A percentile compares a stretch with the other conserved stretches of the same genome.
These are phyloP conservation scores for Criorhina ranunculi DNA, from an alignment of 2,888 invertebrate genomes.

Conservation along the genomic window DNA sequence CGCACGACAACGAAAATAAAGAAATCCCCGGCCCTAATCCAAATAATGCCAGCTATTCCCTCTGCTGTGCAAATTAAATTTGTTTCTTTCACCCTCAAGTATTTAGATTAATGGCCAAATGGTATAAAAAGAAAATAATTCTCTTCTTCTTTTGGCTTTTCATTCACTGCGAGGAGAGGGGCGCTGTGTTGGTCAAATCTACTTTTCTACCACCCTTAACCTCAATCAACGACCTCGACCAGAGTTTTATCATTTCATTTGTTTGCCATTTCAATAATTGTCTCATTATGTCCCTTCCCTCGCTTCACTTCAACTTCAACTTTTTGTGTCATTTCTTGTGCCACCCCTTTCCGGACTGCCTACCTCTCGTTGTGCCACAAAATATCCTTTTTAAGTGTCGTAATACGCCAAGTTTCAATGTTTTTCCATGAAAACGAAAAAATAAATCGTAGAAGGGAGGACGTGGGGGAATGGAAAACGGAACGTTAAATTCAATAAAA, in stretches of 20 bases:
- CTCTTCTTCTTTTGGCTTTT: background rate
- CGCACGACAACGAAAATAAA: slow-evolving; percentile 25
- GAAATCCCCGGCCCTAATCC: slow-evolving; percentile 46
- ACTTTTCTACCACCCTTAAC: slow-evolving; percentile 32
- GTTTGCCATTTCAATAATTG: slow-evolving; percentile 71
- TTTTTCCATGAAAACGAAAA: slow-evolving; percentile 4
- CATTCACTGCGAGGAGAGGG: background rate
- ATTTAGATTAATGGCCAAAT: slow-evolving; percentile 48
- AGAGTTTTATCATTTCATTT: slow-evolving; percentile 62
- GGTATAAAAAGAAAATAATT: slow-evolving; percentile 7
- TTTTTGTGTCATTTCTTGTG: slow-evolving; percentile 15
- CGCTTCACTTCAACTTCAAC: background rate
- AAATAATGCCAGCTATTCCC: slow-evolving; percentile 17
- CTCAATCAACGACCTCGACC: slow-evolving; percentile 33
- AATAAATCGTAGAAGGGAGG: slow-evolving; percentile 5
- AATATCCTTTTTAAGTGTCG: slow-evolving; percentile 58
- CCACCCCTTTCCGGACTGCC: background rate
- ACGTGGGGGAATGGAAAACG: slow-evolving; percentile 1
- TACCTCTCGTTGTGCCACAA: slow-evolving; percentile 25
- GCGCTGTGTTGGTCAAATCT: slow-evolving; percentile 12
- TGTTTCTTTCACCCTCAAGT: slow-evolving; percentile 33
- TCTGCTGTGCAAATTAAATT: slow-evolving; percentile 29
- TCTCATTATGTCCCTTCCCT: slow-evolving; percentile 36
- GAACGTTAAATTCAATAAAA: slow-evolving; percentile 70
- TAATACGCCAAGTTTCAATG: slow-evolving; percentile 43